phyloP scores from a whole-genome alignment of 2,888 invertebrate species.

The Parnassius glacialis region DNA sequence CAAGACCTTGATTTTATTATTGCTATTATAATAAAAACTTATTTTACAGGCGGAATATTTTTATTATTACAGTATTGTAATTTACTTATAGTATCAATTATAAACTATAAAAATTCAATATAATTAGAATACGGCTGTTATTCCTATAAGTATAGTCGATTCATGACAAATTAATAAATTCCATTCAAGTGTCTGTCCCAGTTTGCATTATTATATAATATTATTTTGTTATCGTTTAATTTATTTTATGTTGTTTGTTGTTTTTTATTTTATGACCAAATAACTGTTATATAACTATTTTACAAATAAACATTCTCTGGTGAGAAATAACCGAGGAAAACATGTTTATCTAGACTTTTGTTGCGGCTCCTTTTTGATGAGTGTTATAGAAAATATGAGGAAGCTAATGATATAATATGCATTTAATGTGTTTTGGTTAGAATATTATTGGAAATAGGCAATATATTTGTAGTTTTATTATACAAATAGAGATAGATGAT shows the following conservation, averaged over 20 bases:
- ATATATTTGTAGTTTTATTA: no score
- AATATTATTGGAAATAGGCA: neutral
- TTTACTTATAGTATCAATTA: neutral
- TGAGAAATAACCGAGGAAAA: constrained; percentile 2
- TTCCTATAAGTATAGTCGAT: no score
- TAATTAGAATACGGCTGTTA: neutral
- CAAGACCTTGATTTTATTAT: constrained; percentile 13
- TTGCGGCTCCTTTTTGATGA: constrained; percentile 6
- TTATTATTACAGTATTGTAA: no score
- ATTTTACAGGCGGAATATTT: neutral
- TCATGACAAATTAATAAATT: no score
- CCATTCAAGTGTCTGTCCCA: no score
- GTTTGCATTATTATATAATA: no score
- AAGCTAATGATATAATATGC: constrained; percentile 12
- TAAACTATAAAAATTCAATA: neutral
- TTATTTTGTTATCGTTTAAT: no score
- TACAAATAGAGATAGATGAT: no score
- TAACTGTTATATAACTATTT: no score
- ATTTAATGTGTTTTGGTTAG: constrained; percentile 14
- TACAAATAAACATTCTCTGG: no score
- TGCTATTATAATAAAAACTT: neutral
- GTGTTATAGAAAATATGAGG: constrained; percentile 13
- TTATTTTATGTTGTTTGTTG: no score
- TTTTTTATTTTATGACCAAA: no score
- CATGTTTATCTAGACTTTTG: constrained; percentile 9